Conservation (phyloP, 2,888 invertebrate species). For the Netelia fuscicornis region DNA sequence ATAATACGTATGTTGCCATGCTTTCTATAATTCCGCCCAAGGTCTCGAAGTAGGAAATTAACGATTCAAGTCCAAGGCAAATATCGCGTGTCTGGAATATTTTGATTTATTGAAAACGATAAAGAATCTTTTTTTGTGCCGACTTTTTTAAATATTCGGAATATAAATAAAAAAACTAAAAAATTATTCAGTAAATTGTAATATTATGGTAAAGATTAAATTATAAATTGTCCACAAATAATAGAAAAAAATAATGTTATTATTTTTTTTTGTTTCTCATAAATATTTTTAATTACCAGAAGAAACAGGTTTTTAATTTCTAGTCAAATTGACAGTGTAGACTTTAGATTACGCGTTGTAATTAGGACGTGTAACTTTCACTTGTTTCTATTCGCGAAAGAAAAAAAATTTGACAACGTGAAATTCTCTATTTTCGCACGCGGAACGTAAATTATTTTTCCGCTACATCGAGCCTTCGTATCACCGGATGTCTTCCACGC, state of each 20-base stretch:
- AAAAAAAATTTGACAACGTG: slow-evolving; percentile 44
- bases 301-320: not conserved
- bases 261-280: too few species aligned
- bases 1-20: slow-evolving; percentile 21
- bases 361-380: slow-evolving; percentile 42
- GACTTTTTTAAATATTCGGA: too few species aligned
- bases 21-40: slow-evolving; percentile 49
- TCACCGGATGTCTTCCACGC: slow-evolving; percentile 3
- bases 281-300: too few species aligned
- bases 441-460: slow-evolving; percentile 33
- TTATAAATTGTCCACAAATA: not conserved
- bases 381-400: slow-evolving; percentile 37
- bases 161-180: too few species aligned
- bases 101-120: not conserved
- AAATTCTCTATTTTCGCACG: slow-evolving; percentile 38
- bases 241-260: too few species aligned
- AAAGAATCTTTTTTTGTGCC: too few species aligned
- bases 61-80: slow-evolving; percentile 67
- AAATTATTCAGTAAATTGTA: too few species aligned
- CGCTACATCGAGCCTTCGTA: slow-evolving; percentile 18
- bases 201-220: not conserved
- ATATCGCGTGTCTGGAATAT: not conserved
- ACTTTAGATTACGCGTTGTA: slow-evolving; percentile 3
- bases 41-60: slow-evolving; percentile 36
- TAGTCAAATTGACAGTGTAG: not conserved